A percentile compares a stretch with the other conserved stretches of the same genome.
These are phyloP conservation scores for Stenchaetothrips biformis DNA, from an alignment of 2,888 invertebrate genomes.

Conservation along the genomic window DNA sequence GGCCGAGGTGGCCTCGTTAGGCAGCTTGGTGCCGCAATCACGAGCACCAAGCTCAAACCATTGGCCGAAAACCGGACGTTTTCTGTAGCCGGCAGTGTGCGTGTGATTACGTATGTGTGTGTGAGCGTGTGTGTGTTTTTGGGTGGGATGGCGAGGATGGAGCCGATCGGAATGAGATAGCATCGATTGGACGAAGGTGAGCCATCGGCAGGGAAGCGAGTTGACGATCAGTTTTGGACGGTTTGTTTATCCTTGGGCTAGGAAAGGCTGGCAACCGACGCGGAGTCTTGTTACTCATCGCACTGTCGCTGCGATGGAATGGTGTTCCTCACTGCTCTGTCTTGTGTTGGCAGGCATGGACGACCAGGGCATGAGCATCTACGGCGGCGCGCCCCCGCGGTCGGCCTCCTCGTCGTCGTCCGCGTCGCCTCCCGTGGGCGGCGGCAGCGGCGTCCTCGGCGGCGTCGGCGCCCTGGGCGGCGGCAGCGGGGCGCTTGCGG, in stretches of 20 bases:
- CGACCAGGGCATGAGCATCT: slow-evolving; percentile 18
- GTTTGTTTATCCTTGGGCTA: no score
- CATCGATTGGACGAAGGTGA: no score
- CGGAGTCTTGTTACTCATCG: no score
- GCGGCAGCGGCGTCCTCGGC: not conserved
- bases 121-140: no score
- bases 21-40: not conserved
- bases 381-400: slow-evolving; percentile 4
- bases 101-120: no score
- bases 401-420: slow-evolving; percentile 7
- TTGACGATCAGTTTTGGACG: no score
- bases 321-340: not conserved
- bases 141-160: no score
- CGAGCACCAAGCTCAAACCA: not conserved
- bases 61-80: not conserved
- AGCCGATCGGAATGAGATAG: no score
- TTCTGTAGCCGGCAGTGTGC: not conserved
- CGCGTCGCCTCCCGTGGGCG: slow-evolving; percentile 33
- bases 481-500: slow-evolving; percentile 23
- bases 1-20: not conserved
- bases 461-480: slow-evolving; percentile 32
- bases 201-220: no score
- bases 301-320: no score
- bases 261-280: no score
- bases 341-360: not conserved